These are phyloP conservation scores for Tetanocera ferruginea DNA, from an alignment of 2,888 invertebrate genomes.

Conservation along the genomic window DNA sequence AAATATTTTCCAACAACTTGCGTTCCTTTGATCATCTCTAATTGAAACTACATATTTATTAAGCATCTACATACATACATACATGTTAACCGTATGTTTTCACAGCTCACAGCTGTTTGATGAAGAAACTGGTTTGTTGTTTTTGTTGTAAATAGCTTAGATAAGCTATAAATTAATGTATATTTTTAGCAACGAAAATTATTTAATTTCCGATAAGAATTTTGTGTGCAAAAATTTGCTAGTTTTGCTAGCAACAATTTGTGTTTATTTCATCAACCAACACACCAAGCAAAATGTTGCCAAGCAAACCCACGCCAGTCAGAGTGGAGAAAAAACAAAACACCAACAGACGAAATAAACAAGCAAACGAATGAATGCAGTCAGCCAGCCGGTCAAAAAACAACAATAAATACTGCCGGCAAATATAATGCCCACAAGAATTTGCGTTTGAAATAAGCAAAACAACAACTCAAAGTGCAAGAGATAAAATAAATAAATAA, in stretches of 20 bases:
- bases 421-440: conserved; percentile 21
- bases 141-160: too few relatives aligned
- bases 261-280: not conserved
- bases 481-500: not conserved
- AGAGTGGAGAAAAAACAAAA: not conserved
- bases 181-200: too few relatives aligned
- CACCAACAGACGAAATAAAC: not conserved
- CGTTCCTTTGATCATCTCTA: too few relatives aligned
- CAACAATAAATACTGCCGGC: conserved; percentile 21
- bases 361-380: not conserved
- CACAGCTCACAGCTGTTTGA: too few relatives aligned
- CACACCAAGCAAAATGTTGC: not conserved
- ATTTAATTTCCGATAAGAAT: not conserved
- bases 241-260: not conserved
- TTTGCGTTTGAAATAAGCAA: not conserved
- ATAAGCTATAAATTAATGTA: too few relatives aligned
- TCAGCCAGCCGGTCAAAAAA: not conserved
- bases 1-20: too few relatives aligned
- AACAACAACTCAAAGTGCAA: conserved; percentile 25
- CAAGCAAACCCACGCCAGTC: not conserved
- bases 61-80: too few relatives aligned
- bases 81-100: too few relatives aligned
- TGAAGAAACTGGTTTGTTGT: too few relatives aligned
- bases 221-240: not conserved
- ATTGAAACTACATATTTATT: too few relatives aligned